Evolutionary conservation across 1,140 invertebrate species (phyloP), one percentile per base, ranked within the genome.

Genomic region (Drosophila kohkoa): DNA sequence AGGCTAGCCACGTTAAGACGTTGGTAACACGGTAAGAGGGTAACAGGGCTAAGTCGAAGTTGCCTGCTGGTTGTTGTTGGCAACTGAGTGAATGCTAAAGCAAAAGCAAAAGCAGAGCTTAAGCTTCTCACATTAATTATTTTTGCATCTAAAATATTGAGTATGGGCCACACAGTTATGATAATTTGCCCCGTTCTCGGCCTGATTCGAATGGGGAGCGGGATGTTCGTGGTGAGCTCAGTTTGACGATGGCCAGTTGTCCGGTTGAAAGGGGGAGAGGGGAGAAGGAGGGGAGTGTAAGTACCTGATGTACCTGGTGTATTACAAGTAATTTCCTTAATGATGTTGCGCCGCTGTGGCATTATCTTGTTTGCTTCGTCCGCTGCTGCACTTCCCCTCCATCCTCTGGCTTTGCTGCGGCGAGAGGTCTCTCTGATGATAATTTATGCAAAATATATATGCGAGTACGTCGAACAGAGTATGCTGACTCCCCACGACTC

Each of bases 401-500:
- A n/a, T 28, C 20, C 45, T 52, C 63, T 54, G 13, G 20, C 64
- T 7, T n/a, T 30, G 2, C 13, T 71, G 54, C 28, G 69, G 62
- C 25, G 48, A 41, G 15, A 35, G 48, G 55, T 70, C 73, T 65
- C 68, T 66, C 68, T 66, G 64, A 72, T 88, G 75, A 88, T 88
- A 88, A 88, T 88, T 88, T 88, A 88, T 88, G 83, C 83, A 83
- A 88, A 88, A 88, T 88, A 89, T 88, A 80, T 89, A 80, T 79
- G 63, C 35, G 35, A 32, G 57, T 13, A 58, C 30, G 20, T 25
- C 20, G 52, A 48, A 28, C 5, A 32, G 30, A 38, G 30, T 64
- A 15, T 67, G 65, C 52, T n/a, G 59, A 41, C 54, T 72, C 25
- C 20, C 45, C 46, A 51, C 52, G 54, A n/a, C 52, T 55, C 58